Conservation (phyloP, 1,140 invertebrate species). For the Bombus balteatus region DNA sequence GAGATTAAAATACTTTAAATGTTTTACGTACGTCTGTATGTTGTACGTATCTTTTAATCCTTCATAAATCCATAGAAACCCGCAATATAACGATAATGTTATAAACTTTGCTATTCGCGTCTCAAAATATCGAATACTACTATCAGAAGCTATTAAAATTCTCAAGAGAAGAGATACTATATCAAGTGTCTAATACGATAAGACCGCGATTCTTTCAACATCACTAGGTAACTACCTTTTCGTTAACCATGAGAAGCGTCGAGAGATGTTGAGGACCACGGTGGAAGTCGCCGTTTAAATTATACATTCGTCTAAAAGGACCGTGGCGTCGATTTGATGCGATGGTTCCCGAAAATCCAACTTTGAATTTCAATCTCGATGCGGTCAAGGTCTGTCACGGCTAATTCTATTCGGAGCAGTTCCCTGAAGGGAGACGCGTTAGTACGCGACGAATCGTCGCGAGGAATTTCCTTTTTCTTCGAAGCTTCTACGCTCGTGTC, state of each 20-base stretch:
- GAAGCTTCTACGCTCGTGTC: not conserved
- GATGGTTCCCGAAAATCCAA: slow-evolving; percentile 67
- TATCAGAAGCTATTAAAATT: not conserved
- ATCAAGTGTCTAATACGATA: too few relatives aligned
- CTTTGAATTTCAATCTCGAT: slow-evolving; percentile 75
- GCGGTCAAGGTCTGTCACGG: slow-evolving; percentile 65
- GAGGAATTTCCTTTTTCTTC: not conserved
- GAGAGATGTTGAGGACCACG: slow-evolving; percentile 64
- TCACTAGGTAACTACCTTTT: not conserved
- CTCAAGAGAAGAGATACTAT: not conserved
- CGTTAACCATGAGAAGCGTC: slow-evolving; percentile 9
- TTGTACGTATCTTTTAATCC: too few relatives aligned
- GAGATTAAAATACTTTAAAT: too few relatives aligned
- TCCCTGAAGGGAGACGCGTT: not conserved
- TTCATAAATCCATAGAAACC: too few relatives aligned
- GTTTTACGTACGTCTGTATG: too few relatives aligned
- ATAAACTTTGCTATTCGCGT: too few relatives aligned
- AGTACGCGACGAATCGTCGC: not conserved
- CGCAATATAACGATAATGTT: too few relatives aligned
- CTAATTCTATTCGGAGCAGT: slow-evolving; percentile 41
- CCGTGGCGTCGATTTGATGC: slow-evolving; percentile 68
- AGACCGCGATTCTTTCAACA: not conserved
- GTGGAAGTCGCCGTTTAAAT: slow-evolving; percentile 70
- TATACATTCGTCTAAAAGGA: slow-evolving; percentile 72
- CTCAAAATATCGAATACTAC: too few relatives aligned